Evolutionary conservation across 1,140 invertebrate genomes (phyloP).

Genomic region (Lepidurus couesii): DNA sequence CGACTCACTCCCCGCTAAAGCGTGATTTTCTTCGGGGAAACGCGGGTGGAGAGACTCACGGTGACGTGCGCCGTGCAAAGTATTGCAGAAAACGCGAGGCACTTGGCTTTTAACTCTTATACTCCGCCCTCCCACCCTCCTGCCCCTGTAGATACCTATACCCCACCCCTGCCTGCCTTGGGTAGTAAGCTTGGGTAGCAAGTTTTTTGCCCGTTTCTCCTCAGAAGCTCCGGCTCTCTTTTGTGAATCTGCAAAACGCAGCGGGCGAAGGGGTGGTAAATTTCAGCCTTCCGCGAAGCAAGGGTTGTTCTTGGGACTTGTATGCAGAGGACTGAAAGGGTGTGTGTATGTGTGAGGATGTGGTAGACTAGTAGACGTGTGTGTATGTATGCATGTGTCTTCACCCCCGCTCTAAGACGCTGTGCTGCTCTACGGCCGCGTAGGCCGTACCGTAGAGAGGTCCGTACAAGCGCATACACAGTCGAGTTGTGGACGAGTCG

Average conservation of each 20-base stretch:
- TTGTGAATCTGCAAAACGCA: constrained; percentile 22
- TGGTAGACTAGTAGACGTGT: constrained; percentile 22
- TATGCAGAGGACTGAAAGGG: neutral
- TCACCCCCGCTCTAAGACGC: constrained; percentile 5
- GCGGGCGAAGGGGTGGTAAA: constrained; percentile 12
- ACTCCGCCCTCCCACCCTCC: constrained; percentile 32
- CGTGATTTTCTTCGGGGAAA: neutral
- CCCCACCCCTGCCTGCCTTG: constrained; percentile 24
- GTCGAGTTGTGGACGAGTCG: constrained; percentile 14
- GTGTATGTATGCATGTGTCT: constrained; percentile 27
- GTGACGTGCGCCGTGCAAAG: constrained; percentile 10
- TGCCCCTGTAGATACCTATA: constrained; percentile 11
- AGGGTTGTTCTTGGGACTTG: constrained; percentile 12
- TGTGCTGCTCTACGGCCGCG: constrained; percentile 20
- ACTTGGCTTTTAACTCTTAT: constrained; percentile 22
- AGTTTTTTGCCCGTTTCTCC: constrained; percentile 4
- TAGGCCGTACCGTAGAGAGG: constrained; percentile 20
- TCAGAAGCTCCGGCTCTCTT: constrained; percentile 10
- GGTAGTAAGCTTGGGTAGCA: neutral
- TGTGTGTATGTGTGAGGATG: constrained; percentile 27
- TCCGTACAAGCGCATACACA: constrained; percentile 18
- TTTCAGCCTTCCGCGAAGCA: neutral
- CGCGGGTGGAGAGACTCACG: neutral
- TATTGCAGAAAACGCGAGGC: constrained; percentile 18
- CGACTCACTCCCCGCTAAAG: neutral